A percentile compares a stretch with the other conserved stretches of the same genome.
phyloP scores from a whole-genome alignment of 1,140 invertebrate species.

The Drosophila prosaltans region DNA sequence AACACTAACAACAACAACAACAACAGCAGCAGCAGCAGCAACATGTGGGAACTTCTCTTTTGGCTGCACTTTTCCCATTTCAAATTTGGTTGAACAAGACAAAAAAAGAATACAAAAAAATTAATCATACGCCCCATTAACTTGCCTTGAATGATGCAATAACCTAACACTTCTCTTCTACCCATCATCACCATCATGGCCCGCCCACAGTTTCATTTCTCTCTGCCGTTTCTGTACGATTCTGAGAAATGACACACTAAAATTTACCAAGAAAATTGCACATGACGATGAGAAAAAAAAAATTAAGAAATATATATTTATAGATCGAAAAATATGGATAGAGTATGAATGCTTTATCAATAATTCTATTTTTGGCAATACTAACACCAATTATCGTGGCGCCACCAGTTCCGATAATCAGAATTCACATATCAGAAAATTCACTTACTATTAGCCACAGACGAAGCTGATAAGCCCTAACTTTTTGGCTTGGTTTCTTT shows the following conservation, averaged over 20 bases:
- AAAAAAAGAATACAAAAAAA: conserved; percentile 34
- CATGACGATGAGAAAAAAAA: neutral
- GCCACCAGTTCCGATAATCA: too few relatives aligned
- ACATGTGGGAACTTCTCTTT: conserved; percentile 64
- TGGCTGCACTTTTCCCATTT: conserved; percentile 18
- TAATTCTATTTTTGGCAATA: too few relatives aligned
- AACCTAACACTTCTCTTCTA: conserved; percentile 41
- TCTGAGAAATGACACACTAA: conserved; percentile 62
- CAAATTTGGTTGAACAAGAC: conserved; percentile 23
- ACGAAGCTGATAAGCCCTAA: too few relatives aligned
- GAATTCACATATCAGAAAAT: too few relatives aligned
- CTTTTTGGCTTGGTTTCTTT: too few relatives aligned
- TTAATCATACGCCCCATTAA: conserved; percentile 80
- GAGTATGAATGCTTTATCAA: too few relatives aligned
- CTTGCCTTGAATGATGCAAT: conserved; percentile 57
- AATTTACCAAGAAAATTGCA: conserved; percentile 13
- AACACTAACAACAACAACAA: conserved; percentile 58
- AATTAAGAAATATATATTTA: conserved; percentile 2
- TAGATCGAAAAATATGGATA: neutral
- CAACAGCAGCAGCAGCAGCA: conserved; percentile 37
- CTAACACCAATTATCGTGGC: too few relatives aligned
- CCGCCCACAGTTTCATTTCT: conserved; percentile 2
- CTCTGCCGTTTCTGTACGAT: conserved; percentile 4
- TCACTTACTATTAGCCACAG: too few relatives aligned
- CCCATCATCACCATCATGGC: conserved; percentile 31